Evolutionary conservation across 2,797 vertebrate species (phyloP).

Genomic region (Synanceia verrucosa): DNA sequence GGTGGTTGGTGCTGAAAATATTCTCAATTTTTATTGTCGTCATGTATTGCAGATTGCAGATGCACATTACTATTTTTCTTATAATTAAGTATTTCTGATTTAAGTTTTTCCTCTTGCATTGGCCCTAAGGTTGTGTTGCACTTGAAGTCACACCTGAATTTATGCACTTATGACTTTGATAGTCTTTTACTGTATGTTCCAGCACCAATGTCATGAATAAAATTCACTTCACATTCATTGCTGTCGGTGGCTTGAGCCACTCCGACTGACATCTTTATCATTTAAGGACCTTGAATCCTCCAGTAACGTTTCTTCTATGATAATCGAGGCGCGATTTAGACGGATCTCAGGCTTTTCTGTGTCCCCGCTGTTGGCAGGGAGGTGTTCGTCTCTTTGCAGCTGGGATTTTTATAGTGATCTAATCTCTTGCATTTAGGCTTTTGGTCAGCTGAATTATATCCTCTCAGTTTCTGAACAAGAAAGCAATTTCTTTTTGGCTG

Average conservation of each 20-base stretch:
- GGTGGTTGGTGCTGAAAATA: too few relatives aligned
- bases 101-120: background rate
- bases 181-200: constrained; percentile 11
- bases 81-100: too few relatives aligned
- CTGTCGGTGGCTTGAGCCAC: constrained; percentile 39
- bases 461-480: constrained; percentile 64
- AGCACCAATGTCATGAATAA: constrained; percentile 14
- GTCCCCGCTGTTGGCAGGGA: constrained; percentile 37
- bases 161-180: constrained; percentile 15
- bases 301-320: constrained; percentile 40
- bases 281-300: constrained; percentile 51
- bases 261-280: constrained; percentile 54
- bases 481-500: constrained; percentile 57
- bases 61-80: too few relatives aligned
- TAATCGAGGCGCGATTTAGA: constrained; percentile 55
- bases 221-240: constrained; percentile 18
- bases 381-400: constrained; percentile 54
- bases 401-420: constrained; percentile 54
- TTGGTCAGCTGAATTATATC: constrained; percentile 66
- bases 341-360: constrained; percentile 47
- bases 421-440: constrained; percentile 58
- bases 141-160: background rate
- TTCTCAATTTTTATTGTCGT: too few relatives aligned
- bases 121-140: background rate
- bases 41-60: too few relatives aligned